Conservation (phyloP, 2,797 vertebrate genomes). For the Acrocephalus scirpaceus region DNA sequence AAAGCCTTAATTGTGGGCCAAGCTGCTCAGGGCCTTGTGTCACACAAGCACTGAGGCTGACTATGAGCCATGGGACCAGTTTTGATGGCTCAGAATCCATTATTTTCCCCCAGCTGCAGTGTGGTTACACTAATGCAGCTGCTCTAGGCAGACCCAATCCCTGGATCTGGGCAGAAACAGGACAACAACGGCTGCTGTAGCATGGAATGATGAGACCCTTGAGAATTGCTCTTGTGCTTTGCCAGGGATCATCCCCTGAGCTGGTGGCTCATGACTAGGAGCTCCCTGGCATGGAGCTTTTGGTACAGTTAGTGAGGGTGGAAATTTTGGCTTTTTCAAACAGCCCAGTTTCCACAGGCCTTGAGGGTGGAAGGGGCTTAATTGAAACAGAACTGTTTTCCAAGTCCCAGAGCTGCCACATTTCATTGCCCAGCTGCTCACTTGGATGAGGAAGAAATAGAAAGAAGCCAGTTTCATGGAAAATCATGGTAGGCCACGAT, state of each 20-base stretch:
- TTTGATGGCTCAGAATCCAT: background rate
- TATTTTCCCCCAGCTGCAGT: background rate
- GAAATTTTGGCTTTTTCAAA: background rate
- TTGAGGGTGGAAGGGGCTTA: background rate
- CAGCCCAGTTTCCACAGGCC: background rate
- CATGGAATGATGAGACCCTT: background rate
- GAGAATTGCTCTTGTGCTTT: background rate
- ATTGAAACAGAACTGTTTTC: background rate
- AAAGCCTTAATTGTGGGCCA: background rate
- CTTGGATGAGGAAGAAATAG: background rate
- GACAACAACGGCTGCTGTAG: fast-evolving
- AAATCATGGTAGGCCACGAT: background rate
- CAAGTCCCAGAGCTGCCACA: background rate
- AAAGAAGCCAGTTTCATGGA: background rate
- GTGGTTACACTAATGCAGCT: background rate
- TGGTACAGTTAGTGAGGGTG: background rate
- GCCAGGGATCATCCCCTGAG: background rate
- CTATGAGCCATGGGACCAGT: background rate
- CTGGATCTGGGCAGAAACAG: background rate
- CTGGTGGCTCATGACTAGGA: background rate
- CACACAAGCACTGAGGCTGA: background rate
- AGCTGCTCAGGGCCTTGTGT: background rate
- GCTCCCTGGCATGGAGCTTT: background rate
- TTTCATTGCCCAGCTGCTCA: constrained; percentile 3
- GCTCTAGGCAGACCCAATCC: background rate